Base-by-base conservation (phyloP, 1,140 invertebrate species). In the Euborellia annulipes region DNA sequence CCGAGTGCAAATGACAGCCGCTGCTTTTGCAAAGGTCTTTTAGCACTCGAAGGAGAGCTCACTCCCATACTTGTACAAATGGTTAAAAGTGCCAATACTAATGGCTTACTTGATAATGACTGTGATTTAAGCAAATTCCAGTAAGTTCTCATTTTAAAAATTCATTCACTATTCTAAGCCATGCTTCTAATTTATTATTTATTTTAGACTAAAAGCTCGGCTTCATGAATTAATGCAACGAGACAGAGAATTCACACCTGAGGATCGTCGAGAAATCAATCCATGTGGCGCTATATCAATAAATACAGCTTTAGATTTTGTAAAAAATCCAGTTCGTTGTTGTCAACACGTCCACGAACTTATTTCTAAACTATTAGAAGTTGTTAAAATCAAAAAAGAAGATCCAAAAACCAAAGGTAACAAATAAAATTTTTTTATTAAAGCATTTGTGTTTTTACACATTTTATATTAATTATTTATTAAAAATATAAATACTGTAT, bases 321-420 rank as follows among this genome's bases (percentile, higher is more conserved):
- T 98, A 0, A 90, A 91, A 63, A 97, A 98, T 71, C 95, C 96
- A 0, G 83, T 86, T 14, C 78, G 80, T 58, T 92, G 91, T 65
- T 98, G 95, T 64, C 77, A 86, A 52, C 78, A 85, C 57, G 85
- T 97, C 21, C 80, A 93, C 56, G 65, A 73, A 40, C 71, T 95
- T 32, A 91, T 96, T 46, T 78, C 85, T 50, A 79, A 84, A 44
- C 68, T 96, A 9, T 79, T 93, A 64, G 75, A 78, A 51, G 79
- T 92, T 45, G 88, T 95, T 13, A 75, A 79, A 60, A 64, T 81
- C 48, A 88, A 90, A 60, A 80, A 81, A 57, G 85, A 89, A 48
- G 86, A 91, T 67, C 73, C 75, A 1, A 89, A 89, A 68, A 87
- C 82, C 13, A 85, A 84, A 75, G 79, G 79, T 83, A 55, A 34